Conservation (phyloP, 2,888 invertebrate species). For the Chromoteleia sp. region DNA sequence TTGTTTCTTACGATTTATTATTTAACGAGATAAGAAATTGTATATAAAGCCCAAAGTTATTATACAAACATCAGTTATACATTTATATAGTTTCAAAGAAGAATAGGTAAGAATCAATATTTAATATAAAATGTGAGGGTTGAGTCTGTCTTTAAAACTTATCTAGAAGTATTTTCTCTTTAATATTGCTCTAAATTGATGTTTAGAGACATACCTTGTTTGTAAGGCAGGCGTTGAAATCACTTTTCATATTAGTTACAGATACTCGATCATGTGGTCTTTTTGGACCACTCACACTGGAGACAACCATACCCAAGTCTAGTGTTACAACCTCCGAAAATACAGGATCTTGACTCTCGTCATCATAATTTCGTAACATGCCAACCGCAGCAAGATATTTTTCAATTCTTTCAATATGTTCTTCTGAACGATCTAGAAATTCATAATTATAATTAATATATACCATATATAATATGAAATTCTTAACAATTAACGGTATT, state of each 20-base stretch:
- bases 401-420: slow-evolving; percentile 91
- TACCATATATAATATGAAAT: background rate
- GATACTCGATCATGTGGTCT: slow-evolving; percentile 98
- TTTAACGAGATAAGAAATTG: too few species aligned
- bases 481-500: background rate
- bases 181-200: too few species aligned
- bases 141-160: too few species aligned
- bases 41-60: too few species aligned
- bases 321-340: slow-evolving; percentile 94
- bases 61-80: too few species aligned
- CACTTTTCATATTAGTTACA: slow-evolving; percentile 94
- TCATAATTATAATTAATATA: background rate
- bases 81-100: too few species aligned
- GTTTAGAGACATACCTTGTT: slow-evolving; percentile 89
- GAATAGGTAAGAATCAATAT: too few species aligned
- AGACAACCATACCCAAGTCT: slow-evolving; percentile 94
- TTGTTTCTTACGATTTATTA: too few species aligned
- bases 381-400: slow-evolving; percentile 92
- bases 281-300: slow-evolving; percentile 98
- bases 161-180: too few species aligned
- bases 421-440: slow-evolving; percentile 90
- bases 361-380: slow-evolving; percentile 93
- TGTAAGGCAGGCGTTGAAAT: slow-evolving; percentile 93
- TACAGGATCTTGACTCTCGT: slow-evolving; percentile 91
- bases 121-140: too few species aligned